These are phyloP conservation scores for Phalacrocorax pelagicus DNA, from an alignment of 2,113 vertebrate species.

Conservation along the genomic window DNA sequence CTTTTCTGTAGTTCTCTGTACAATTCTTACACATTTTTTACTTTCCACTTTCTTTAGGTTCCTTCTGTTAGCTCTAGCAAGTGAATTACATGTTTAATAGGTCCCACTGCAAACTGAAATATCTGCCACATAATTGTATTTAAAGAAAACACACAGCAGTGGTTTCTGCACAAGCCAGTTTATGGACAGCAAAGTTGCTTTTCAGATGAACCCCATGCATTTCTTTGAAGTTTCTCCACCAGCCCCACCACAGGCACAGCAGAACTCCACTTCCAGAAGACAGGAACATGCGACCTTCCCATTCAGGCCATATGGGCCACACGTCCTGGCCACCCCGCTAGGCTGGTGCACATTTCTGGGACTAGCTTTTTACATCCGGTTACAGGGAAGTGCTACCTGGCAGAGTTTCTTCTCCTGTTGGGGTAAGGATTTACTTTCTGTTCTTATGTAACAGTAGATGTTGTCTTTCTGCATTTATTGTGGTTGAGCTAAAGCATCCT, in stretches of 20 bases:
- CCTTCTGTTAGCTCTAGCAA: background rate
- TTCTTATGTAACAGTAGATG: background rate
- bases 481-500: background rate
- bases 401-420: background rate
- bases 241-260: background rate
- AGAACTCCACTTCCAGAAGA: background rate
- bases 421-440: background rate
- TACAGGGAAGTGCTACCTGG: background rate
- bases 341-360: background rate
- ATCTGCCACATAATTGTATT: background rate
- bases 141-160: accelerated
- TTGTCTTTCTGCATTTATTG: background rate
- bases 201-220: background rate
- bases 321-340: background rate
- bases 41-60: background rate
- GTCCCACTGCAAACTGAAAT: background rate
- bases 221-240: background rate
- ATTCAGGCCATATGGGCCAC: accelerated
- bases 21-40: background rate
- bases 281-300: accelerated
- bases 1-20: background rate
- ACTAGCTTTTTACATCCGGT: background rate
- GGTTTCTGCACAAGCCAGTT: background rate
- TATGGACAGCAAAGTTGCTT: background rate
- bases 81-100: background rate